Evolutionary conservation across 2,113 vertebrate species (phyloP), one percentile per base, ranked within the genome.

Genomic region (Lycocorax pyrrhopterus): DNA sequence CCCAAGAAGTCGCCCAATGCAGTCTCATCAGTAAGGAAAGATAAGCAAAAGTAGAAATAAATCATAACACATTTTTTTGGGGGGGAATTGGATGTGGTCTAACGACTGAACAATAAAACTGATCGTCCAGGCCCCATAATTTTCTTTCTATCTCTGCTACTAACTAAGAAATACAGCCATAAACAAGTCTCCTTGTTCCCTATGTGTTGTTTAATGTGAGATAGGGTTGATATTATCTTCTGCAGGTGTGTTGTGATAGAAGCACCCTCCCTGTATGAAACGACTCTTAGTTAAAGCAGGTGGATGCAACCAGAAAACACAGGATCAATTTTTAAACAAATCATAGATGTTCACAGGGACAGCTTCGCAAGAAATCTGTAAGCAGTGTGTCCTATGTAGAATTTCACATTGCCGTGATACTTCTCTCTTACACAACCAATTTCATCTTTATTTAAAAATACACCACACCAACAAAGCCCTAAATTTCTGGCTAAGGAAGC

Each of bases 31-130:
- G 7, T 55, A 20, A 60, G 6, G 16, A 69, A 81, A 84, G 5
- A 8, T 25, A 13, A 75, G 10, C 12, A 81, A 51, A 29, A 32
- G 5, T 52, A 41, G 3, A 76, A 93, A 82, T 27, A 63, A 87
- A 33, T 12, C 3, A 8, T 46, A 35, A 37, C 6, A 32, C 4
- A 7, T n/a, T n/a, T 20, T 37, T 13, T 4, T 16, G 13, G 0
- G 0, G 9, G 3, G 33, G 7, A 3, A 3, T 14, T 13, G 14
- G 32, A 16, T 49, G 18, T 33, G 10, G 5, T 33, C 22, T 75
- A 32, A 56, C 27, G 33, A 11, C 35, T 82, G 23, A 84, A 7
- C 15, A 53, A 53, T 7, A 73, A 51, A 87, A 20, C 6, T 33
- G 12, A 6, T 53, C 33, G 52, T 41, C 26, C 21, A 18, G 21